Percentiles rank a stretch among this genome's conserved stretches.
Evolutionary conservation across 2,113 vertebrate species (phyloP).

Genomic region (Coreoperca whiteheadi): DNA sequence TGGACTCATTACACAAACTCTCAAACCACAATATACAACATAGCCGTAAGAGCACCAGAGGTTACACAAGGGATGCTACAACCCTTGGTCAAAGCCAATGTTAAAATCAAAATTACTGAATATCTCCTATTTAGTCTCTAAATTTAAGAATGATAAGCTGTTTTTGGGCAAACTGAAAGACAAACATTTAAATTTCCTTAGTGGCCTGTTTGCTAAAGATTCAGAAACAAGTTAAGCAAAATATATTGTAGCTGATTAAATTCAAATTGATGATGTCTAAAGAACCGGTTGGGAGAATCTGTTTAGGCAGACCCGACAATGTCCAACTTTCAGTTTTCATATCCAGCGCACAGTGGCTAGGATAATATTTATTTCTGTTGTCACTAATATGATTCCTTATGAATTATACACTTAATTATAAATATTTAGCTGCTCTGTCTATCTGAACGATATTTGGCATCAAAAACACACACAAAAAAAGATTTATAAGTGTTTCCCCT

Average conservation of each 20-base stretch:
- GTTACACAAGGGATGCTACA: neutral
- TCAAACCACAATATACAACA: slow-evolving; percentile 51
- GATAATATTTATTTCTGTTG: neutral
- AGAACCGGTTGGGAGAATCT: no score
- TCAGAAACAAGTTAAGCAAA: neutral
- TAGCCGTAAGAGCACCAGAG: neutral
- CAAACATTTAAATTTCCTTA: neutral
- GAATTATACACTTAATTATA: neutral
- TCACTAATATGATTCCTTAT: neutral
- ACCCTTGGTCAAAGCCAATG: neutral
- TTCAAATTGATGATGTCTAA: neutral
- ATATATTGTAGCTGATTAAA: neutral
- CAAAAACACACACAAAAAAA: slow-evolving; percentile 24
- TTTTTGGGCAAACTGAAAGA: slow-evolving; percentile 4
- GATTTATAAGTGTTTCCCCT: slow-evolving; percentile 36
- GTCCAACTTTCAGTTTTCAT: neutral
- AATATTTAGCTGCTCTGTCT: slow-evolving; percentile 2
- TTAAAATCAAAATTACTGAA: slow-evolving; percentile 14
- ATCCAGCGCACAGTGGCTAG: neutral
- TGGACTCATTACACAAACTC: slow-evolving; percentile 44
- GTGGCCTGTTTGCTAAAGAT: neutral
- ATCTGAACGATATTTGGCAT: slow-evolving; percentile 25
- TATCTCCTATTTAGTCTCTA: neutral
- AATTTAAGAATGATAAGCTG: no score
- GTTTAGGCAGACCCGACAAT: no score